Conservation (phyloP, 2,113 vertebrate genomes). For the Psephotus haematonotus region DNA sequence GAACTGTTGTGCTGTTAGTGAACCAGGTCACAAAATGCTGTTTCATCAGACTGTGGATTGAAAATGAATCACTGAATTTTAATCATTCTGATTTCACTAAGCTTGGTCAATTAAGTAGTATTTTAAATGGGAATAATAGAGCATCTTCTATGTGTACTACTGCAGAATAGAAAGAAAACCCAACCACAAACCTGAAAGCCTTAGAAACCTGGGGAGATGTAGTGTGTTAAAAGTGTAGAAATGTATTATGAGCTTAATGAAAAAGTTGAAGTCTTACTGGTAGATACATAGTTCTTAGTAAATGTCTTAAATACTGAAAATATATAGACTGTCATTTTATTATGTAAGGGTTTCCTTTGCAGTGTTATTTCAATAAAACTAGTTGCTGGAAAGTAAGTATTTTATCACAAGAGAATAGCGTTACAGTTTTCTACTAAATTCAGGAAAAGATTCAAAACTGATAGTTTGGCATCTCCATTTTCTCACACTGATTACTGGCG, state of each 20-base stretch:
- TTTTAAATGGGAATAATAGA: background rate
- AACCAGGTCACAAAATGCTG: too few species aligned
- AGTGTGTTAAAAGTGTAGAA: background rate
- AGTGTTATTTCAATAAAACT: background rate
- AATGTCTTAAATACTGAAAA: too few species aligned
- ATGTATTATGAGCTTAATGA: background rate
- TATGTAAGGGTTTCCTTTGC: background rate
- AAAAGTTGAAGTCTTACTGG: background rate
- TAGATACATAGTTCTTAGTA: background rate
- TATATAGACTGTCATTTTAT: background rate
- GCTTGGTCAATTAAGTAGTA: background rate
- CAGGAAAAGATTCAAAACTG: background rate
- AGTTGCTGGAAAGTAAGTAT: background rate
- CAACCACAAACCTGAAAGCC: background rate
- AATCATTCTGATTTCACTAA: background rate
- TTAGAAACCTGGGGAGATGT: background rate
- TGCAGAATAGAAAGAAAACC: background rate
- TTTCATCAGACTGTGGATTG: background rate
- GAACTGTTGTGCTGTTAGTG: background rate
- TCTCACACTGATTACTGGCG: background rate
- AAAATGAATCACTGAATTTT: background rate
- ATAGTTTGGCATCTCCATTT: background rate
- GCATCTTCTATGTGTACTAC: background rate
- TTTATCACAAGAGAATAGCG: background rate
- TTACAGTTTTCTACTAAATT: background rate